Evolutionary conservation across 1,140 invertebrate genomes (phyloP).

Genomic region (Temnothorax nylanderi): DNA sequence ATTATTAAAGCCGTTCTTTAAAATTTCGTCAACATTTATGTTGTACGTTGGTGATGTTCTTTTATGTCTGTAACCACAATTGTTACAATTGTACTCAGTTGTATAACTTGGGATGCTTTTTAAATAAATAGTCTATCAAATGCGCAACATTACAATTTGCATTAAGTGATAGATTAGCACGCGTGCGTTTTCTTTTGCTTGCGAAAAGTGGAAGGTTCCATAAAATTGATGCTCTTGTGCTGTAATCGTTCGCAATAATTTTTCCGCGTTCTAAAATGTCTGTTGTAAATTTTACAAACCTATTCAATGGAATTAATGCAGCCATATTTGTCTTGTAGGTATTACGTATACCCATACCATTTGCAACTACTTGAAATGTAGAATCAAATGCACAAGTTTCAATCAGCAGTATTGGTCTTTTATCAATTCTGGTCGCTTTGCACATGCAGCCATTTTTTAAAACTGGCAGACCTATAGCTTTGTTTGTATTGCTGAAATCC

Average conservation of each 20-base stretch:
- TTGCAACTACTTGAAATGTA: background rate
- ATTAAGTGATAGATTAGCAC: background rate
- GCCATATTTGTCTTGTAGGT: too few relatives aligned
- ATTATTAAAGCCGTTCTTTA: too few relatives aligned
- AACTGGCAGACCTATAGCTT: background rate
- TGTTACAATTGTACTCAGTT: background rate
- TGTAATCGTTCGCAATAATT: too few relatives aligned
- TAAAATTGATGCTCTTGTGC: too few relatives aligned
- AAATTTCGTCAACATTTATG: too few relatives aligned
- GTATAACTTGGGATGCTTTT: background rate
- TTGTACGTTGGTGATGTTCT: too few relatives aligned
- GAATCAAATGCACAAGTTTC: constrained; percentile 1
- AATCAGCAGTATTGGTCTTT: background rate
- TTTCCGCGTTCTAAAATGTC: too few relatives aligned
- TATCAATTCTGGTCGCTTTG: background rate
- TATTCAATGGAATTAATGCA: too few relatives aligned
- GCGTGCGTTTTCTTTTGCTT: too few relatives aligned
- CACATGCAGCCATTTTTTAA: background rate
- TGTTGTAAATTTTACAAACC: too few relatives aligned
- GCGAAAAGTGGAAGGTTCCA: too few relatives aligned
- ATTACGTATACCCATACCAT: background rate
- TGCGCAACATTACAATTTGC: background rate
- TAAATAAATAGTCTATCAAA: background rate
- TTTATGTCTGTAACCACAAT: background rate
- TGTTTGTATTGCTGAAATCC: background rate